Evolutionary conservation across 2,113 vertebrate species (phyloP).

Genomic region (Poicephalus meyeri): DNA sequence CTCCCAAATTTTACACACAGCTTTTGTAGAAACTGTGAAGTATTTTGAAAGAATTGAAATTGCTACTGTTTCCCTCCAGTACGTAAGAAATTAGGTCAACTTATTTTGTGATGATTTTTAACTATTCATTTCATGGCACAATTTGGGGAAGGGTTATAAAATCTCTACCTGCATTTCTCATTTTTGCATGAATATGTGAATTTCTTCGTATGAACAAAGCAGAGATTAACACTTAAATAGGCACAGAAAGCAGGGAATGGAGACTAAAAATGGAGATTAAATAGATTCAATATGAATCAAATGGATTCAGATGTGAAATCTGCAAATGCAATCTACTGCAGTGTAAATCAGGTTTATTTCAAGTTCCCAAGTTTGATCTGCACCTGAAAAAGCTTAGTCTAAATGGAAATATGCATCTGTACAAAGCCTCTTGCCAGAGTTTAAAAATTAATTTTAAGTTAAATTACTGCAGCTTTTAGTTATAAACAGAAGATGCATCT

Average conservation of each 20-base stretch:
- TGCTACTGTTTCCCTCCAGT: not conserved
- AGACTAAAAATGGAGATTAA: slow-evolving; percentile 4
- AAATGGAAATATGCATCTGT: not conserved
- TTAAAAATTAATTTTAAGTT: not conserved
- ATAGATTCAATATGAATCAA: slow-evolving; percentile 32
- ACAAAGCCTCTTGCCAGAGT: not conserved
- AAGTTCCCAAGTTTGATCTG: not conserved
- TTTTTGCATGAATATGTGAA: not conserved
- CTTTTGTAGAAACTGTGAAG: not conserved
- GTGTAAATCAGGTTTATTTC: not conserved
- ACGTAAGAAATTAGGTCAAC: not conserved
- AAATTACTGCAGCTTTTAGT: slow-evolving; percentile 16
- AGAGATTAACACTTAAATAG: not conserved
- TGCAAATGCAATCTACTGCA: slow-evolving; percentile 5
- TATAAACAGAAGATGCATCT: not conserved
- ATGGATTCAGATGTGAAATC: slow-evolving; percentile 34
- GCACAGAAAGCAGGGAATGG: not conserved
- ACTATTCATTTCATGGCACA: not conserved
- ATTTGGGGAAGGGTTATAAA: not conserved
- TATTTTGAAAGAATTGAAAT: not conserved
- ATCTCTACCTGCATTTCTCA: not conserved
- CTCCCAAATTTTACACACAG: too few relatives aligned
- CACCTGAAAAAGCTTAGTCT: slow-evolving; percentile 42
- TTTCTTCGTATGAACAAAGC: not conserved
- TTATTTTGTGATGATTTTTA: not conserved